These are phyloP conservation scores for Eremobia ochroleuca DNA, from an alignment of 2,888 invertebrate species.

Conservation along the genomic window DNA sequence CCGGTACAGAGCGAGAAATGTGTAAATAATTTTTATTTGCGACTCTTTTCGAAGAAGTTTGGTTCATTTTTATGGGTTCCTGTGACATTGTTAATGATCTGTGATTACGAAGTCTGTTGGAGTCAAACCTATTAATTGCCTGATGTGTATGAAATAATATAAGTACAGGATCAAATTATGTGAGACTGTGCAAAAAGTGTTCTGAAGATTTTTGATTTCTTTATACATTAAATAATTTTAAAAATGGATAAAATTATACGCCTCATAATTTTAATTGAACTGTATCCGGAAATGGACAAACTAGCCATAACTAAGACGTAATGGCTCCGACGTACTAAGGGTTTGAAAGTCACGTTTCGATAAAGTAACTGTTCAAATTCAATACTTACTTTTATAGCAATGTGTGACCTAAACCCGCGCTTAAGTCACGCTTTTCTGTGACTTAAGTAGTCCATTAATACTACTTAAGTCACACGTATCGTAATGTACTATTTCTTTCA, in stretches of 20 bases:
- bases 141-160: neutral
- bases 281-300: neutral
- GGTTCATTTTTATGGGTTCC: slow-evolving; percentile 12
- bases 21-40: slow-evolving; percentile 76
- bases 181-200: too few relatives aligned
- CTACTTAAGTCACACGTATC: too few relatives aligned
- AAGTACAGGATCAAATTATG: neutral
- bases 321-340: neutral
- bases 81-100: slow-evolving; percentile 15
- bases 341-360: neutral
- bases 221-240: neutral
- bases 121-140: neutral
- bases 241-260: neutral
- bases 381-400: neutral
- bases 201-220: neutral
- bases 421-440: too few relatives aligned
- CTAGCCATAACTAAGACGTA: neutral
- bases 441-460: too few relatives aligned
- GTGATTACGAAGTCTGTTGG: neutral
- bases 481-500: too few relatives aligned
- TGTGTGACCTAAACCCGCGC: too few relatives aligned
- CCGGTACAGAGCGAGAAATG: slow-evolving; percentile 74
- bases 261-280: neutral
- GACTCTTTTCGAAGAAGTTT: slow-evolving; percentile 47
- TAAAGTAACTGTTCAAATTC: neutral